Evolutionary conservation across 2,888 invertebrate genomes (phyloP).

Genomic region (Cataglyphis cursor): DNA sequence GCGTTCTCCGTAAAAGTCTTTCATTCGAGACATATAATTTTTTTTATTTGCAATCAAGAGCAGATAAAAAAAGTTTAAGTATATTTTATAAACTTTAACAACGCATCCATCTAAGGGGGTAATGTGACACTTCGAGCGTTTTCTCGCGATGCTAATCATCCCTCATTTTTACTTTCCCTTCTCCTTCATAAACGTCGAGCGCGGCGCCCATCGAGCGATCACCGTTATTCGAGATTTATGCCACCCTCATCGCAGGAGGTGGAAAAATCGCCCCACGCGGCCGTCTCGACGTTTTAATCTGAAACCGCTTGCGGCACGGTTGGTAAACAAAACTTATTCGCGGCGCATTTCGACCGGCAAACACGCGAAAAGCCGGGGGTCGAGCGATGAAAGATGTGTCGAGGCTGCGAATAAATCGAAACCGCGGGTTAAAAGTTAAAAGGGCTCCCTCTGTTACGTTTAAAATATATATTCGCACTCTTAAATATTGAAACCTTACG

Average conservation of each 20-base stretch:
- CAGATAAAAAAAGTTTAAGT: not conserved
- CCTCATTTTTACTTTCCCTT: conserved; percentile 2
- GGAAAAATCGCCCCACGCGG: conserved; percentile 44
- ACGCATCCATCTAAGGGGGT: not conserved
- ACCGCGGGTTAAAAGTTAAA: conserved; percentile 64
- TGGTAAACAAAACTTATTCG: conserved; percentile 59
- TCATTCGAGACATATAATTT: not conserved
- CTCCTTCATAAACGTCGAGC: conserved; percentile 3
- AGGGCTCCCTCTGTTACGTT: conserved; percentile 42
- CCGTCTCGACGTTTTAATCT: conserved; percentile 47
- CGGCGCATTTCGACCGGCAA: conserved; percentile 29
- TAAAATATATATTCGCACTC: conserved; percentile 65
- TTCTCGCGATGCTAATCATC: not conserved
- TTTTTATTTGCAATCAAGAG: not conserved
- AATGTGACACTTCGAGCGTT: not conserved
- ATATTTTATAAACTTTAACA: not conserved
- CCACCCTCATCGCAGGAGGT: conserved; percentile 7
- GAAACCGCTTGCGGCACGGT: conserved; percentile 46
- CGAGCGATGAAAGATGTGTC: conserved; percentile 68
- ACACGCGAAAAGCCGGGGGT: conserved; percentile 53
- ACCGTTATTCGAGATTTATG: conserved; percentile 29
- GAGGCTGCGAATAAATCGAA: conserved; percentile 72
- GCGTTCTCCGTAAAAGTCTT: not conserved
- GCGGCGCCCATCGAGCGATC: conserved; percentile 6
- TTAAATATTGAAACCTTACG: conserved; percentile 63